Base-by-base conservation (phyloP, 2,113 vertebrate genomes). In the Acanthochromis polyacanthus region DNA sequence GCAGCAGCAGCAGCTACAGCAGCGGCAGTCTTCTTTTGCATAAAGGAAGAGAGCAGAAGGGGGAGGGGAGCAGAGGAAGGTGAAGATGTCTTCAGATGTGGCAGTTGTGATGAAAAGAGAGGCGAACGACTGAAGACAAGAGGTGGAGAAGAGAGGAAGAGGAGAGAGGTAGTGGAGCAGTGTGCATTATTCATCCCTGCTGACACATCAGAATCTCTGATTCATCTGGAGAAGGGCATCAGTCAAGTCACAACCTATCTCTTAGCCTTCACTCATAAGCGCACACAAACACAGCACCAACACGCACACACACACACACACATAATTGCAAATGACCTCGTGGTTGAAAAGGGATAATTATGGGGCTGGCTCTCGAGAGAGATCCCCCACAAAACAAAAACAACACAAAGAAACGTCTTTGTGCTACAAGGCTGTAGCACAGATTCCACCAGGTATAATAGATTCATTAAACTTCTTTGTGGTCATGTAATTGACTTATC, bases 131-230 rank as follows among this genome's bases (percentile, higher is more conserved):
- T 81, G 78, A 82, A 93, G 92, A 92, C 88, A 89, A 89, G 91
- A 89, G 80, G 83, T 83, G 87, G 88, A 88, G 83, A 83, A 63
- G 79, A 70, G 66, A 78, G 61, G 75, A 73, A 64, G 73, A 75
- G 71, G 58, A 53, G 46, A 61, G 84, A 80, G 84, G 79, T 76
- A 75, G 78, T 53, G 73, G 48, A 88, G 78, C 79, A 61, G 82
- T 74, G 85, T 92, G 91, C 91, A 94, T 94, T 92, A 94, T 93
- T 93, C 90, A 94, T 94, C 83, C 85, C 71, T 90, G 93, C 92
- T 94, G 93, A 94, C 90, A 92, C 91, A 93, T 89, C 90, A 91
- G 75, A 90, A 93, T 88, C 81, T 91, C 75, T 92, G 93, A 94
- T 94, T 94, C 93, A 92, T 91, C 82, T 85, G 80, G 72, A 88